Evolutionary conservation across 2,797 vertebrate genomes (phyloP).

Genomic region (Sandelia bainsii): DNA sequence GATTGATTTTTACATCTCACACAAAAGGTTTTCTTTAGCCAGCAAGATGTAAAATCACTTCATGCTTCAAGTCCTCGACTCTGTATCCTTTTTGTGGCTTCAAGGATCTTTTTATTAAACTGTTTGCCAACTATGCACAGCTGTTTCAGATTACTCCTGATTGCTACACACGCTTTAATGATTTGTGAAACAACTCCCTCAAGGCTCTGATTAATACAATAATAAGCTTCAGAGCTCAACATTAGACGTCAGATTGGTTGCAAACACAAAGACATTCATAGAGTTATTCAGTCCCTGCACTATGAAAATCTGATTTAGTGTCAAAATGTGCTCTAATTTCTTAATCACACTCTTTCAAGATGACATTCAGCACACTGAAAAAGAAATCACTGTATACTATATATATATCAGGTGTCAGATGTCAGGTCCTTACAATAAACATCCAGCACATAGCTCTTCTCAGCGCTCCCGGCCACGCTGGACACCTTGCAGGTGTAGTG

Average conservation of each 20-base stretch:
- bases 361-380: neutral
- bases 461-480: slow-evolving; percentile 87
- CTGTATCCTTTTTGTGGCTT: neutral
- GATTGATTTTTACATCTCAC: slow-evolving; percentile 15
- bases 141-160: slow-evolving; percentile 44
- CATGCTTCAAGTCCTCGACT: neutral
- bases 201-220: slow-evolving; percentile 28
- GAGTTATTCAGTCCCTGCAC: neutral
- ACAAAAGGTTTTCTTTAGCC: slow-evolving; percentile 23
- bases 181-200: slow-evolving; percentile 27
- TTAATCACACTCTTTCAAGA: neutral
- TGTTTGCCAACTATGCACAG: slow-evolving; percentile 26
- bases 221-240: slow-evolving; percentile 25
- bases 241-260: slow-evolving; percentile 2
- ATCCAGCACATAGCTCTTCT: slow-evolving; percentile 90
- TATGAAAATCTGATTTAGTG: neutral
- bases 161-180: slow-evolving; percentile 27
- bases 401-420: neutral
- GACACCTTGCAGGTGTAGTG: slow-evolving; percentile 88
- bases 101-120: neutral
- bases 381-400: neutral
- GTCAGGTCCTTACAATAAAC: slow-evolving; percentile 88
- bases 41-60: slow-evolving; percentile 26
- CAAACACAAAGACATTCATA: slow-evolving; percentile 8
- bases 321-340: neutral